A percentile compares a stretch with the other conserved stretches of the same genome.
Evolutionary conservation across 1,140 invertebrate species (phyloP).

Genomic region (Triops cancriformis): DNA sequence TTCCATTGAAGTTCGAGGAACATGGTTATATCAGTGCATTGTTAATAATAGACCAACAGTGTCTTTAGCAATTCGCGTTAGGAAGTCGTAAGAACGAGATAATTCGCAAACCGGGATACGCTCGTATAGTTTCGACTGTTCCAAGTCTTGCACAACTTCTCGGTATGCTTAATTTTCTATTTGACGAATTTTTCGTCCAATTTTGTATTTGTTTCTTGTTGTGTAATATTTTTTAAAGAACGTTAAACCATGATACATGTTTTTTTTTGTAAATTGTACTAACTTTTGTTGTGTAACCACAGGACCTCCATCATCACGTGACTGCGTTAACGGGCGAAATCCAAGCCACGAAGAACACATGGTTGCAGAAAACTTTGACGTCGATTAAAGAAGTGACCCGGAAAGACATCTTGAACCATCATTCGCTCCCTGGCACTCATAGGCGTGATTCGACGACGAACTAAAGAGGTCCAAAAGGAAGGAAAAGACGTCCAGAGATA

Average conservation of each 20-base stretch:
- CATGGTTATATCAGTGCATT: too few species aligned
- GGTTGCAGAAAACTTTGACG: conserved; percentile 79
- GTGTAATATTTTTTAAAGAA: too few species aligned
- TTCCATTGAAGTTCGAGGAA: too few species aligned
- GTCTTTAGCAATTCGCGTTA: too few species aligned
- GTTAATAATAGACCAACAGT: too few species aligned
- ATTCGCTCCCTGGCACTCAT: neutral
- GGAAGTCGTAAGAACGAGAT: too few species aligned
- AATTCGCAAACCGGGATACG: too few species aligned
- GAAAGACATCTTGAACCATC: conserved; percentile 12
- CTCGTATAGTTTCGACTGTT: too few species aligned
- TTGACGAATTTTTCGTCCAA: too few species aligned
- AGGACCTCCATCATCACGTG: conserved; percentile 88
- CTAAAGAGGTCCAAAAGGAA: neutral
- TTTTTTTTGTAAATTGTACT: conserved; percentile 14
- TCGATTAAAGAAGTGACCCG: conserved; percentile 53
- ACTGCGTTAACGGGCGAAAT: conserved; percentile 71
- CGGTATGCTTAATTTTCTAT: too few species aligned
- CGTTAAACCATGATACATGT: neutral
- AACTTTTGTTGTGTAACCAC: conserved; percentile 31
- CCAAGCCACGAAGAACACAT: conserved; percentile 63
- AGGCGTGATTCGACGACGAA: neutral
- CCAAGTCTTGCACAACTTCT: too few species aligned
- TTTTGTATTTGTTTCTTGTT: too few species aligned
- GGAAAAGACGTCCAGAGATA: neutral